Evolutionary conservation across 2,888 invertebrate species (phyloP).

Genomic region (Norana najaformis): DNA sequence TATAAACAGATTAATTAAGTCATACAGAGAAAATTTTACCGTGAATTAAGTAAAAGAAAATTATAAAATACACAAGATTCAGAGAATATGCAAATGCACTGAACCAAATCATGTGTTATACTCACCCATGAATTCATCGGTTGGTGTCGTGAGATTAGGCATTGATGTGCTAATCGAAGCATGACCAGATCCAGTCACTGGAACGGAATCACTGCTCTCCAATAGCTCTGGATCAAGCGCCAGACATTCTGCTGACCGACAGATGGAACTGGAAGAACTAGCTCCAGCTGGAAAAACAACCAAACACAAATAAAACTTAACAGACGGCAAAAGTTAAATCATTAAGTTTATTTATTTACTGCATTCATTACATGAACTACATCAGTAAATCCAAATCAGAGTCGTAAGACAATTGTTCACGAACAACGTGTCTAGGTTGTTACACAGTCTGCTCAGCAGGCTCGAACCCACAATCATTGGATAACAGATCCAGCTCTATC

Average conservation of each 20-base stretch:
- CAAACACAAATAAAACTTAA: not conserved
- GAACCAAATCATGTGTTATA: not conserved
- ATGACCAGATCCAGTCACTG: not conserved
- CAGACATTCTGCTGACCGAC: conserved; percentile 37
- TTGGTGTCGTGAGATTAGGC: conserved; percentile 35
- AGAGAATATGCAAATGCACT: not conserved
- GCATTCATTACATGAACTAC: too few species aligned
- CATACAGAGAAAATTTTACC: not conserved
- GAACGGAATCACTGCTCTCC: not conserved
- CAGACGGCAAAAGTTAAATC: not conserved
- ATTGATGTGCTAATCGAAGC: conserved; percentile 34
- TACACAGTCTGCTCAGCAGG: too few species aligned
- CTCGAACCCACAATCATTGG: too few species aligned
- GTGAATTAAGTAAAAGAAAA: not conserved
- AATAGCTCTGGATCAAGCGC: not conserved
- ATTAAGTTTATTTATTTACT: too few species aligned
- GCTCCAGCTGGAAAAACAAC: conserved; percentile 16
- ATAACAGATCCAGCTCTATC: too few species aligned
- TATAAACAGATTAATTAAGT: not conserved
- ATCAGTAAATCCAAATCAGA: too few species aligned
- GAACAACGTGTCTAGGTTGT: too few species aligned
- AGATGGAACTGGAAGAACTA: conserved; percentile 29
- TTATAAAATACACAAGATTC: not conserved
- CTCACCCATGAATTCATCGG: conserved; percentile 33
- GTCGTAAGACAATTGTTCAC: too few species aligned